Percentiles rank a stretch among this genome's conserved stretches.
phyloP scores from a whole-genome alignment of 2,888 invertebrate genomes.

The Platynereis dumerilii region DNA sequence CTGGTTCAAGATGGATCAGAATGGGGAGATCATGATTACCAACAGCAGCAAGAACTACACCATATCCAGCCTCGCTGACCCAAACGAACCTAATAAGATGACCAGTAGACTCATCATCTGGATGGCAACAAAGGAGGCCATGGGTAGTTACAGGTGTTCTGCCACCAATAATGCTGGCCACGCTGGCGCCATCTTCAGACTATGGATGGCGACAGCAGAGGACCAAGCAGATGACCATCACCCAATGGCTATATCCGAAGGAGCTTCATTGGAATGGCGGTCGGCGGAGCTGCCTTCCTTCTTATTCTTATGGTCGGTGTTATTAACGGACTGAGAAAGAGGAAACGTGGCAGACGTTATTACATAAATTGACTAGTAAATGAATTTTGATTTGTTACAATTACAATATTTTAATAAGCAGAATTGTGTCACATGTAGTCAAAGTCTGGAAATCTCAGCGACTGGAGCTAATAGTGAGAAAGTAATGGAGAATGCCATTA shows the following conservation, averaged over 20 bases:
- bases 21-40: too few relatives aligned
- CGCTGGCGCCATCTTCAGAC: constrained; percentile 34
- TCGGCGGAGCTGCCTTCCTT: constrained; percentile 21
- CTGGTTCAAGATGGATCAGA: too few relatives aligned
- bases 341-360: constrained; percentile 13
- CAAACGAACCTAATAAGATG: constrained; percentile 7
- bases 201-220: constrained; percentile 21
- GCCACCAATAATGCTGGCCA: constrained; percentile 36
- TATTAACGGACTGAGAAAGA: constrained; percentile 11
- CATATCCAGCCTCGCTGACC: background rate
- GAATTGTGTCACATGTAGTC: too few relatives aligned
- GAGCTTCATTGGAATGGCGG: constrained; percentile 25
- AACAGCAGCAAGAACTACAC: too few relatives aligned
- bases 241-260: constrained; percentile 15
- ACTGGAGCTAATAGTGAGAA: too few relatives aligned
- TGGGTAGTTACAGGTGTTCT: constrained; percentile 35
- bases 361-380: too few relatives aligned
- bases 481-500: too few relatives aligned
- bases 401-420: too few relatives aligned
- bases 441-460: too few relatives aligned
- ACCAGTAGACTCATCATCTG: constrained; percentile 23
- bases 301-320: constrained; percentile 21
- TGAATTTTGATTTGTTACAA: too few relatives aligned
- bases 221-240: background rate
- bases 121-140: constrained; percentile 20